Evolutionary conservation across 2,888 invertebrate genomes (phyloP).

Genomic region (Heterodera filipjevi): DNA sequence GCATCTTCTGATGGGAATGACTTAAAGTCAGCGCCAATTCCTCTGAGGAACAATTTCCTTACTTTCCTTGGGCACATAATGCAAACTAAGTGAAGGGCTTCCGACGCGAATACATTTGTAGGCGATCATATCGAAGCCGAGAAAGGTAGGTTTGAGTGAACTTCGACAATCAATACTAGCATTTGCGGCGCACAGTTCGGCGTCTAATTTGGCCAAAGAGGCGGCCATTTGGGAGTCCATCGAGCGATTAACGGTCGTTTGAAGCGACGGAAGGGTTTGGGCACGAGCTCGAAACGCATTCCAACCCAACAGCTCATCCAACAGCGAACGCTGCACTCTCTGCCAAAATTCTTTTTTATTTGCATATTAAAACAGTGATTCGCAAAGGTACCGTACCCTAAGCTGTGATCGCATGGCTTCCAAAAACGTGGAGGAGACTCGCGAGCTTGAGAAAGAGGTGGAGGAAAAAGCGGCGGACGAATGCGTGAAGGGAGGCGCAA

Average conservation of each 20-base stretch:
- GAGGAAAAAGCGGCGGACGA: slow-evolving; percentile 18
- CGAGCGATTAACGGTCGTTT: slow-evolving; percentile 16
- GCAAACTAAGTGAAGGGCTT: background rate
- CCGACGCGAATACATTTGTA: slow-evolving; percentile 23
- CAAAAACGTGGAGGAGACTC: slow-evolving; percentile 22
- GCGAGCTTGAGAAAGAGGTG: background rate
- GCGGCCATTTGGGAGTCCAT: slow-evolving; percentile 20
- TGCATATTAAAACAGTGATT: background rate
- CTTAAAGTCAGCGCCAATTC: background rate
- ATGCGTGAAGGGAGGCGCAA: background rate
- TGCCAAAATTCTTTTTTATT: background rate
- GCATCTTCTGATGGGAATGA: background rate
- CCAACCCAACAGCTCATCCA: slow-evolving; percentile 19
- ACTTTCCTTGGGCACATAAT: background rate
- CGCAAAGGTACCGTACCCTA: background rate
- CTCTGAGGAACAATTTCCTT: background rate
- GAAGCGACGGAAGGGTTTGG: slow-evolving; percentile 19
- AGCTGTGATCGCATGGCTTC: slow-evolving; percentile 21
- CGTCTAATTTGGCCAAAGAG: background rate
- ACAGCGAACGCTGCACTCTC: slow-evolving; percentile 20
- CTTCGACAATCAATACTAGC: background rate
- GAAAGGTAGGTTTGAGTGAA: slow-evolving; percentile 20
- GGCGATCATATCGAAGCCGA: slow-evolving; percentile 36
- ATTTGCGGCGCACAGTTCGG: background rate
- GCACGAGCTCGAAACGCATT: background rate